Percentiles rank a stretch among this genome's conserved stretches.
These are phyloP conservation scores for Sanderia malayensis DNA, from an alignment of 30 jellyfish, hydroid and myxozoan genomes.

Conservation along the genomic window DNA sequence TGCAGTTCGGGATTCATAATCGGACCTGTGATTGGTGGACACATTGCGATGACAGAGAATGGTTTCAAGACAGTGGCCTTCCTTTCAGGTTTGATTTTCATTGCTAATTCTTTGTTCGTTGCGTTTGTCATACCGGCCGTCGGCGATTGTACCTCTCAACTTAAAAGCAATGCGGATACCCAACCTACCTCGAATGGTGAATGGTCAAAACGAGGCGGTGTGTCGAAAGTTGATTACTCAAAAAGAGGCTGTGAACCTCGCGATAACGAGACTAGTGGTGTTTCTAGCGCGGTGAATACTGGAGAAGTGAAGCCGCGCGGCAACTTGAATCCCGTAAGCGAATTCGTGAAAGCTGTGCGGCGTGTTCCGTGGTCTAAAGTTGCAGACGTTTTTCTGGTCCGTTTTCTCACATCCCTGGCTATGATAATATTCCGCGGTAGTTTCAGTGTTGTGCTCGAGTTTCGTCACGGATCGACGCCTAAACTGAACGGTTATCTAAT, in stretches of 20 bases:
- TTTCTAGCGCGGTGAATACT: too few relatives aligned
- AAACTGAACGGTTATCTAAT: constrained; percentile 71
- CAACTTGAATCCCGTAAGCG: constrained; percentile 7
- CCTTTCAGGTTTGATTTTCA: constrained; percentile 60
- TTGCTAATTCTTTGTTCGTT: constrained; percentile 66
- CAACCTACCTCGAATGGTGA: not conserved
- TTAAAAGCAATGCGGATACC: not conserved
- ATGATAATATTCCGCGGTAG: constrained; percentile 80
- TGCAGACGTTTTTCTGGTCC: constrained; percentile 69
- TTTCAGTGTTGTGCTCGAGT: constrained; percentile 69
- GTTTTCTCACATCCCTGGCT: constrained; percentile 77
- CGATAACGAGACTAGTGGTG: not conserved
- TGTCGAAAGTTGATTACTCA: not conserved
- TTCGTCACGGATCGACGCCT: constrained; percentile 77
- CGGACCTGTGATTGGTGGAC: constrained; percentile 96
- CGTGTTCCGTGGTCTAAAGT: constrained; percentile 77
- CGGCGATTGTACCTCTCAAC: constrained; percentile 3
- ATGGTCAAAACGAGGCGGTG: not conserved
- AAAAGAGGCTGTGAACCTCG: not conserved
- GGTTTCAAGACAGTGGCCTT: constrained; percentile 80
- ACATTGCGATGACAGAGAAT: constrained; percentile 52
- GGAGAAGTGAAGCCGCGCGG: not conserved
- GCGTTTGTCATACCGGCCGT: constrained; percentile 9
- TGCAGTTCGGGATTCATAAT: constrained; percentile 86
- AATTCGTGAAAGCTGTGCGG: constrained; percentile 40